A percentile compares a stretch with the other conserved stretches of the same genome.
Evolutionary conservation across 2,888 invertebrate genomes (phyloP).

Genomic region (Marronus borbonicus): DNA sequence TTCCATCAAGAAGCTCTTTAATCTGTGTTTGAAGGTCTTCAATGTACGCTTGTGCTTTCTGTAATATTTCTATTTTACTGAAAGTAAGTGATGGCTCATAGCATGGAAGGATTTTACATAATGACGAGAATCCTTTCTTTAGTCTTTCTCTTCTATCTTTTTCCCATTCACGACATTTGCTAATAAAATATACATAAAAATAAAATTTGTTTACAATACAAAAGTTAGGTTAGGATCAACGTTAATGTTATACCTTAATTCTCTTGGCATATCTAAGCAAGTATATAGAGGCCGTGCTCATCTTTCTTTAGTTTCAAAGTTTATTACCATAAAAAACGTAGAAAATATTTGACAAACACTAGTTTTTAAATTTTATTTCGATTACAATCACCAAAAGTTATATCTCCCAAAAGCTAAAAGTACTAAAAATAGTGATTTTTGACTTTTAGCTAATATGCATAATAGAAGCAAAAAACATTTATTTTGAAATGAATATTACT

Average conservation of each 20-base stretch:
- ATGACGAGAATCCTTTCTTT: conserved; percentile 72
- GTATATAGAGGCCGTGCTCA: conserved; percentile 32
- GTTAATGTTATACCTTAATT: conserved; percentile 47
- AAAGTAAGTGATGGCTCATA: conserved; percentile 69
- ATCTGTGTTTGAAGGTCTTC: conserved; percentile 67
- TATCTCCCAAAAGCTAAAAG: not conserved
- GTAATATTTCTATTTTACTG: conserved; percentile 69
- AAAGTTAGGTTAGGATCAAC: conserved; percentile 44
- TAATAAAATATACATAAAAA: conserved; percentile 62
- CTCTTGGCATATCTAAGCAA: conserved; percentile 51
- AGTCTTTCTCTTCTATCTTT: conserved; percentile 79
- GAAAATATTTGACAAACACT: conserved; percentile 34
- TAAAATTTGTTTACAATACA: not conserved
- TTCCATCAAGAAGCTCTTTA: conserved; percentile 61
- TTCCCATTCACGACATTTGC: conserved; percentile 81
- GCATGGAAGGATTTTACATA: conserved; percentile 72
- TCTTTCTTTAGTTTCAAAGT: conserved; percentile 43
- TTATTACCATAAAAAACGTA: not conserved
- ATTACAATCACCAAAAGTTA: not conserved
- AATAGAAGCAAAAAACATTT: no score
- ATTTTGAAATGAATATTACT: no score
- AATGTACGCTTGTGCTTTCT: conserved; percentile 67
- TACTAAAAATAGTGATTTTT: not conserved
- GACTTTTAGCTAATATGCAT: no score
- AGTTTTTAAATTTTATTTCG: conserved; percentile 33